Evolutionary conservation across 2,888 invertebrate genomes (phyloP), one percentile per base, ranked within the genome.

Genomic region (Melinaea menophilus): DNA sequence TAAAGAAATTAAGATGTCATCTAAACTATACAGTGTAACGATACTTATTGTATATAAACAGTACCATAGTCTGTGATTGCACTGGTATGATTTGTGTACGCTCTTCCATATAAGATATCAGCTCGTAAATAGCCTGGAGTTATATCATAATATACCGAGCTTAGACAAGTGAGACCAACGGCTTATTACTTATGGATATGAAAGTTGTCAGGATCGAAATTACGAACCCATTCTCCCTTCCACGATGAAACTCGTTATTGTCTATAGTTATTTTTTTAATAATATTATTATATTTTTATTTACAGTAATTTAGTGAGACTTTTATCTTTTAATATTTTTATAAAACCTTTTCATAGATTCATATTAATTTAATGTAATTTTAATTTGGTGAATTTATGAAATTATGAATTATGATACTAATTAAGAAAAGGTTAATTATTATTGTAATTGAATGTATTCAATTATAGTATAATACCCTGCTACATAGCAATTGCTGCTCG

Each of bases 131-230:
- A 51, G 11, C 51, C 31, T 1, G 7, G 51, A 31, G 51, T 9
- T 51, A 51, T 51, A 51, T 56, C 61, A 22, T 61, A 56, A 56
- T 61, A 56, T 47, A 61, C 48, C 35, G 48, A 59, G 59, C 59
- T 55, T 51, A 61, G 46, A 61, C 47, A 31, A 56, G 51, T 59
- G 61, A 56, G 56, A 37, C 54, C 54, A 59, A 59, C 51, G 48
- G 56, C 48, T 35, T 61, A 61, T 61, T 48, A 56, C 59, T 63
- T 63, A 56, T 59, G 56, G 56, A 35, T 59, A 57, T 57, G 37
- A 51, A 35, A 56, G 48, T 37, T 56, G 11, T 56, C 7, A 54
- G 46, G 56, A 56, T 31, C 51, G n/a, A 31, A 22, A 31, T 51
- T 51, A 51, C 31, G 31, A 31, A 31, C 9, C 51, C 7, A 51